A percentile compares a stretch with the other conserved stretches of the same genome.
Evolutionary conservation across 2,113 vertebrate genomes (phyloP).

Genomic region (Girardinichthys multiradiatus): DNA sequence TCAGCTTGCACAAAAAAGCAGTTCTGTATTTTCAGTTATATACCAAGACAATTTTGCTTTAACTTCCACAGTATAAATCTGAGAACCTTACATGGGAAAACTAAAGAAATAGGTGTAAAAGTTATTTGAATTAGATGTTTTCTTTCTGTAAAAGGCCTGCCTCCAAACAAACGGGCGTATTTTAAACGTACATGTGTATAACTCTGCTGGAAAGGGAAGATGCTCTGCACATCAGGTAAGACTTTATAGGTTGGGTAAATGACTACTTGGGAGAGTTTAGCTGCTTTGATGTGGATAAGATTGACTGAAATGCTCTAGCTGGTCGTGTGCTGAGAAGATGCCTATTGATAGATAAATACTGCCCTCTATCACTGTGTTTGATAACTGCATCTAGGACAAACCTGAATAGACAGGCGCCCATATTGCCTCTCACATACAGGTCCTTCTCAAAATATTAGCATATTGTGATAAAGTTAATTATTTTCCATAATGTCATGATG

Average conservation of each 20-base stretch:
- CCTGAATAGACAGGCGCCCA: no score
- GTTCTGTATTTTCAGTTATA: not conserved
- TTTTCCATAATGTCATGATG: no score
- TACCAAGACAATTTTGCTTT: not conserved
- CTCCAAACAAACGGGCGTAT: not conserved
- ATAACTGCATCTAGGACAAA: constrained; percentile 27
- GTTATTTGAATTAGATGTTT: not conserved
- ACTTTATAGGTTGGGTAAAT: constrained; percentile 33
- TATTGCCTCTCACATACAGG: no score
- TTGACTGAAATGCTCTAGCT: not conserved
- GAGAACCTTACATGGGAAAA: not conserved
- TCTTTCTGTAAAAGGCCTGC: not conserved
- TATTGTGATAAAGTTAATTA: no score
- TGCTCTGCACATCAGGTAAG: not conserved
- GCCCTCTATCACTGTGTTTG: constrained; percentile 54
- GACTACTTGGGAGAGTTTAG: constrained; percentile 17
- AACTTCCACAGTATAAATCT: not conserved
- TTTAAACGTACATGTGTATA: not conserved
- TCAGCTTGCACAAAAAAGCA: not conserved
- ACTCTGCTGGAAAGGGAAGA: not conserved
- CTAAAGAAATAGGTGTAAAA: not conserved
- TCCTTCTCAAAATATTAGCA: no score
- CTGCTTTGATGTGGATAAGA: not conserved
- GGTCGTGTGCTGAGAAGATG: constrained; percentile 1
- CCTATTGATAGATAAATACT: constrained; percentile 31